Evolutionary conservation across 2,888 invertebrate species (phyloP), one percentile per base, ranked within the genome.

Genomic region (Lamellibrachia satsuma): DNA sequence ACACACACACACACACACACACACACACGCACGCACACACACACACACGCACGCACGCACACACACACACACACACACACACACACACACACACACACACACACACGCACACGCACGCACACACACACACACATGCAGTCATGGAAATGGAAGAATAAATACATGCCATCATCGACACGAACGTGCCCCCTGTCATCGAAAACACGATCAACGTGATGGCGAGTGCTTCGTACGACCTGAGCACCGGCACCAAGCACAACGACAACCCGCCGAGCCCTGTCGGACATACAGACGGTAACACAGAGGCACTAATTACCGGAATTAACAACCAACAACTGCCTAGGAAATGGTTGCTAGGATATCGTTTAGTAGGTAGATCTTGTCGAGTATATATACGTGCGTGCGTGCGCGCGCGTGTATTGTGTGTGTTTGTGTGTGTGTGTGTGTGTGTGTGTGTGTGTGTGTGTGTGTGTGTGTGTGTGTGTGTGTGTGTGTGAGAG

Each of bases 401-500:
- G n/a, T n/a, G n/a, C n/a, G n/a, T n/a, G n/a, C n/a, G n/a, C n/a
- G n/a, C n/a, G n/a, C n/a, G n/a, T n/a, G n/a, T n/a, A n/a, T n/a
- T n/a, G n/a, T n/a, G n/a, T n/a, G n/a, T n/a, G n/a, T n/a, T n/a
- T n/a, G n/a, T n/a, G n/a, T n/a, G n/a, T n/a, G n/a, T n/a, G n/a
- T n/a, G n/a, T n/a, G n/a, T n/a, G n/a, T n/a, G n/a, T n/a, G n/a
- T n/a, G n/a, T n/a, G n/a, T n/a, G n/a, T n/a, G n/a, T n/a, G n/a
- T n/a, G n/a, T 92, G 57, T 52, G 92, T 92, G 92, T 52, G 92
- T 92, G 92, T 52, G 92, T 92, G 92, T 52, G 92, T 92, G 92
- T 52, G 92, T 92, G 92, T 52, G 92, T 92, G 92, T 52, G 7
- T 52, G 90, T 11, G 91, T 52, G 90, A 92, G 39, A 92, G 90